Conservation (phyloP, 2,113 vertebrate genomes). For the Ceyx margarethae region DNA sequence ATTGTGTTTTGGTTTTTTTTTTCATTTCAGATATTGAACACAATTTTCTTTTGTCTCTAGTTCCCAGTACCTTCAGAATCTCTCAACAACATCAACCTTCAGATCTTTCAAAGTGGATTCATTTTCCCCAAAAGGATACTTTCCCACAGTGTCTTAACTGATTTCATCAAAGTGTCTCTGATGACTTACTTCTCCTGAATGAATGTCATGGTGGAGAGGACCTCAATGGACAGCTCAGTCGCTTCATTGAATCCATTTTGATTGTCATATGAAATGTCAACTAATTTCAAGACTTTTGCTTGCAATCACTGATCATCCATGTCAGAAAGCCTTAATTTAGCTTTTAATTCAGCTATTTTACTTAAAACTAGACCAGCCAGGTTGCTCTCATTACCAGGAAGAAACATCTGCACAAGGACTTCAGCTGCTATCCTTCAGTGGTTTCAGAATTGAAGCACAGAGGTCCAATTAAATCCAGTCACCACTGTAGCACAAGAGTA, state of each 20-base stretch:
- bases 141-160: constrained; percentile 47
- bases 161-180: constrained; percentile 45
- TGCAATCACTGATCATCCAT: constrained; percentile 41
- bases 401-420: constrained; percentile 5
- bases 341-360: constrained; percentile 46
- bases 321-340: constrained; percentile 47
- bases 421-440: background rate
- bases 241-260: constrained; percentile 63
- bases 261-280: constrained; percentile 57
- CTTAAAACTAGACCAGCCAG: constrained; percentile 34
- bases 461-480: background rate
- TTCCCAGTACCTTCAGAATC: background rate
- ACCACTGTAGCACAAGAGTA: background rate
- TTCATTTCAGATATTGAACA: background rate
- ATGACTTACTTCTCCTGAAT: constrained; percentile 43
- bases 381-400: constrained; percentile 37
- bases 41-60: background rate
- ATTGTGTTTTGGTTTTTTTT: background rate
- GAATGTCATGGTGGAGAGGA: constrained; percentile 64
- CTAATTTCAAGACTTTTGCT: constrained; percentile 56
- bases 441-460: background rate
- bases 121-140: constrained; percentile 6
- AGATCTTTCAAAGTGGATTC: constrained; percentile 17
- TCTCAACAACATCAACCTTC: background rate
- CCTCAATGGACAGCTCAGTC: constrained; percentile 60